These are phyloP conservation scores for Limosa lapponica DNA, from an alignment of 2,797 vertebrate genomes.

Conservation along the genomic window DNA sequence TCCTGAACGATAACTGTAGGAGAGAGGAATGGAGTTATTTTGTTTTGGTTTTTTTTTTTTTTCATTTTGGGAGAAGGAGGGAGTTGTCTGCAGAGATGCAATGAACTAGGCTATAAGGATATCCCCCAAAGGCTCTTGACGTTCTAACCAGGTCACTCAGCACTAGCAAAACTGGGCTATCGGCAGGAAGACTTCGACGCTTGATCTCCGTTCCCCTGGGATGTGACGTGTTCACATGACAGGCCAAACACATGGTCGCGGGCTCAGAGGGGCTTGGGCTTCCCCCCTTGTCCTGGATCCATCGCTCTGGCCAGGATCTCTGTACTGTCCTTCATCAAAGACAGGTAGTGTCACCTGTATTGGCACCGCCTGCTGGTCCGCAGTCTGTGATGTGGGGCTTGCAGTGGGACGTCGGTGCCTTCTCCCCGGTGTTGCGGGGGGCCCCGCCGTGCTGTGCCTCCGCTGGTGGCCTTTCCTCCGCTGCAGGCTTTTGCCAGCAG, in stretches of 20 bases:
- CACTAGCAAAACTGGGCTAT: not conserved
- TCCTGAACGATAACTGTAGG: not conserved
- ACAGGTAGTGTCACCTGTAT: too few species aligned
- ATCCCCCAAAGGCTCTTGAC: not conserved
- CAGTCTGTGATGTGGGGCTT: not conserved
- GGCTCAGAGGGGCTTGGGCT: not conserved
- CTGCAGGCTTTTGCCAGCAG: not conserved
- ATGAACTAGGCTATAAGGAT: not conserved
- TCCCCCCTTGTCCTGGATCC: not conserved
- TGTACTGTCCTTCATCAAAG: not conserved
- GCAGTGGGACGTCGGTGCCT: accelerated
- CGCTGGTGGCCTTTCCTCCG: not conserved
- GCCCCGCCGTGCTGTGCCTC: not conserved
- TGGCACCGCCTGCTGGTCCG: not conserved
- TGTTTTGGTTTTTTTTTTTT: not conserved
- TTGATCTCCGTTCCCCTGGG: not conserved
- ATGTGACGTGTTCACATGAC: not conserved
- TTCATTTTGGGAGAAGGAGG: not conserved
- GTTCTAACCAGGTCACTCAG: constrained; percentile 11
- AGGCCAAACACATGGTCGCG: not conserved
- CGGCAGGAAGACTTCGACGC: not conserved
- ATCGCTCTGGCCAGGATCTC: not conserved
- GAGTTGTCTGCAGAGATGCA: not conserved
- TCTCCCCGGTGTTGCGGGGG: accelerated
- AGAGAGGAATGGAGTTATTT: not conserved